Conservation (phyloP, 2,888 invertebrate species). For the Phlogophora meticulosa region DNA sequence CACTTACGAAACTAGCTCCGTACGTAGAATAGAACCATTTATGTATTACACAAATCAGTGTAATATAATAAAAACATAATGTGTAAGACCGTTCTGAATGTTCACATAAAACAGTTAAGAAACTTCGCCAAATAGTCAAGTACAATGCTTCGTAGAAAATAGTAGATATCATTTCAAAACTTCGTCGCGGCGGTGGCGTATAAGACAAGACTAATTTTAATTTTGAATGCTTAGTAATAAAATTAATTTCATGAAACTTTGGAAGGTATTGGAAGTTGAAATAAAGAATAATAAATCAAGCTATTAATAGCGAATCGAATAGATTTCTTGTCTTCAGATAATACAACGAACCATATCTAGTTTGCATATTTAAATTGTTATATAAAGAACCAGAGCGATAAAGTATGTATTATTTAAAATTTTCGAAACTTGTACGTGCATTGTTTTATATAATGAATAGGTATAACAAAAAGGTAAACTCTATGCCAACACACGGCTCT, state of each 20-base stretch:
- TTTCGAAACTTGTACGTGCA: constrained; percentile 34
- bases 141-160: constrained; percentile 30
- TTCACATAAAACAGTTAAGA: constrained; percentile 52
- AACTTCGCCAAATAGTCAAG: constrained; percentile 42
- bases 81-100: constrained; percentile 52
- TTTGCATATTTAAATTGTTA: constrained; percentile 48
- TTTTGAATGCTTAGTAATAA: constrained; percentile 27
- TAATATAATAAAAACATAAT: constrained; percentile 64
- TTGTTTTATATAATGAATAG: constrained; percentile 42
- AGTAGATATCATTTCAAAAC: constrained; percentile 42
- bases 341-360: constrained; percentile 8
- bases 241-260: constrained; percentile 29
- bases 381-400: constrained; percentile 33
- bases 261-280: constrained; percentile 1
- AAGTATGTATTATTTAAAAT: constrained; percentile 39
- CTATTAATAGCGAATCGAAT: background rate
- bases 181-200: constrained; percentile 1
- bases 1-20: constrained; percentile 73
- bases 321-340: constrained; percentile 2
- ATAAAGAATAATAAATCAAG: background rate
- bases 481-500: background rate
- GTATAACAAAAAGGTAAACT: background rate
- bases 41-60: constrained; percentile 58
- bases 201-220: constrained; percentile 37
- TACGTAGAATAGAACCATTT: constrained; percentile 66